These are phyloP conservation scores for Corythaeola cristata DNA, from an alignment of 2,113 vertebrate genomes.

Conservation along the genomic window DNA sequence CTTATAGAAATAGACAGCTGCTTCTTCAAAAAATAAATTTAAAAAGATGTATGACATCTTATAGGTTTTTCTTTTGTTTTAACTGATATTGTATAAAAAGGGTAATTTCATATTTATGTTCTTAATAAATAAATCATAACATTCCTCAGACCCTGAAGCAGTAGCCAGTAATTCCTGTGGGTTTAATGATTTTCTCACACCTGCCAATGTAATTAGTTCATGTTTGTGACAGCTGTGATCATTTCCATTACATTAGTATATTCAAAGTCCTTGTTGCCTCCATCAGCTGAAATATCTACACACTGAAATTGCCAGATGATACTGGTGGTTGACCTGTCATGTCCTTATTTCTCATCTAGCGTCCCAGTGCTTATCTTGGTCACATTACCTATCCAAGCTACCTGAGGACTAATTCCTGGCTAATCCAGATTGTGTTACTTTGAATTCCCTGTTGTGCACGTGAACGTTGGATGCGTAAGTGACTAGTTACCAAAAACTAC, in stretches of 20 bases:
- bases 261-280: not conserved
- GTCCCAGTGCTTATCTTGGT: not conserved
- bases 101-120: not conserved
- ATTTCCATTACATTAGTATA: not conserved
- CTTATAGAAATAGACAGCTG: not conserved
- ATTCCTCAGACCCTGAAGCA: not conserved
- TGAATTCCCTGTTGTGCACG: not conserved
- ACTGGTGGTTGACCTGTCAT: not conserved
- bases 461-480: not conserved
- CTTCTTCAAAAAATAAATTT: not conserved
- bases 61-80: not conserved
- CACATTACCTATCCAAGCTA: not conserved
- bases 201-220: not conserved
- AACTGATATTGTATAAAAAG: not conserved
- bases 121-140: not conserved
- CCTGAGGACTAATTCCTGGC: not conserved
- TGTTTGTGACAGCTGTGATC: not conserved
- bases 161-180: not conserved
- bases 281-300: not conserved
- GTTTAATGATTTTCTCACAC: not conserved
- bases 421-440: not conserved
- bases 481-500: not conserved
- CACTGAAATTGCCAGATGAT: not conserved
- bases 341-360: not conserved
- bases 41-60: not conserved